Percentiles rank a stretch among this genome's conserved stretches.
Conservation (phyloP, 92 coral and sea anemone species). For the Porites cylindrica region DNA sequence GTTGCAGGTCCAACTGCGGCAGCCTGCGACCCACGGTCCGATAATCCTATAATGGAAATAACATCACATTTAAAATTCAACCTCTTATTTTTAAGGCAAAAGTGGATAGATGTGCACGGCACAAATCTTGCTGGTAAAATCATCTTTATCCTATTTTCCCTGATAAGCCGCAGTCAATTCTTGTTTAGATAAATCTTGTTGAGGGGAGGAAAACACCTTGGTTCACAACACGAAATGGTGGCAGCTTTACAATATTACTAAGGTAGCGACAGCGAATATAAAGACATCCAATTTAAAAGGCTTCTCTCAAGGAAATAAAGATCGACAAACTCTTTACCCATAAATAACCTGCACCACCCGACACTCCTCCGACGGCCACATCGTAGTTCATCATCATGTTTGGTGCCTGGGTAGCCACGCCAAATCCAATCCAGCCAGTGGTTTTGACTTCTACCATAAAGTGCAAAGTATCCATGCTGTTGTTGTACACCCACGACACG, state of each 20-base stretch:
- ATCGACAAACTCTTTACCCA: not conserved
- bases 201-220: too few species aligned
- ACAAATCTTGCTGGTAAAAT: too few species aligned
- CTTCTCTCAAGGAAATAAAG: too few species aligned
- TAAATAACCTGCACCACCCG: not conserved
- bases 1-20: not conserved
- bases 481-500: not conserved
- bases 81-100: too few species aligned
- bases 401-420: not conserved
- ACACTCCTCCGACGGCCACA: not conserved
- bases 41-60: constrained; percentile 5
- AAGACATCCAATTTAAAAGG: not conserved
- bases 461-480: not conserved
- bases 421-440: constrained; percentile 11
- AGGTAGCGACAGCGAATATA: too few species aligned
- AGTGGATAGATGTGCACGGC: too few species aligned
- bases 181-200: too few species aligned
- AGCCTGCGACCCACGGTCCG: not conserved
- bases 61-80: not conserved
- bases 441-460: constrained; percentile 6
- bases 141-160: too few species aligned
- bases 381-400: not conserved
- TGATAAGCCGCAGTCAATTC: too few species aligned
- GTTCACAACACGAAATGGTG: too few species aligned
- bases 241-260: too few species aligned